Evolutionary conservation across 2,888 invertebrate genomes (phyloP).

Genomic region (Chymomyza caudatula): DNA sequence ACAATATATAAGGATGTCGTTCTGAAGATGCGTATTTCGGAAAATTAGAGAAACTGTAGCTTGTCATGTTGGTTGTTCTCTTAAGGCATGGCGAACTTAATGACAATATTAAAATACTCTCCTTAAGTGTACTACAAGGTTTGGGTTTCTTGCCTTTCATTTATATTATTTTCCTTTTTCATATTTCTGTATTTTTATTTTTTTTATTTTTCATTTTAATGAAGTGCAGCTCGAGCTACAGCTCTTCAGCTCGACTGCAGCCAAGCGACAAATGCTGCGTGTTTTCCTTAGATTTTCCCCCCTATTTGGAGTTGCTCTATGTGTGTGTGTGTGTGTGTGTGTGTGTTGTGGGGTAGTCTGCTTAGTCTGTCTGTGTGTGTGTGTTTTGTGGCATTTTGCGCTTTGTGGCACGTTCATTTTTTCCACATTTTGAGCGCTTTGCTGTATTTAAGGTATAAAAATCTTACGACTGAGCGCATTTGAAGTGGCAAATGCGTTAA

Average conservation of each 20-base stretch:
- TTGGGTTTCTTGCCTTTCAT: background rate
- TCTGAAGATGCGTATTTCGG: too few species aligned
- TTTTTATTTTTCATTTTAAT: slow-evolving; percentile 41
- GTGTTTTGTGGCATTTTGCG: slow-evolving; percentile 41
- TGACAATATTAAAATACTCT: background rate
- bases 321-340: slow-evolving; percentile 33
- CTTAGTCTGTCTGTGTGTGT: too few species aligned
- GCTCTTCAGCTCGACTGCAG: slow-evolving; percentile 34
- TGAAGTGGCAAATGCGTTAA: slow-evolving; percentile 64
- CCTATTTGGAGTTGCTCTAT: slow-evolving; percentile 24
- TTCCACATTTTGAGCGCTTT: slow-evolving; percentile 4
- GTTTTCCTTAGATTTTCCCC: slow-evolving; percentile 6
- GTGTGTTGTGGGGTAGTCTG: background rate
- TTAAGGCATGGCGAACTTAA: background rate
- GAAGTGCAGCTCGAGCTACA: slow-evolving; percentile 47
- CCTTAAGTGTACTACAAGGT: background rate
- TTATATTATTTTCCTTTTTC: background rate
- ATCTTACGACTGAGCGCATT: slow-evolving; percentile 53
- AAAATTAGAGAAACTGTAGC: too few species aligned
- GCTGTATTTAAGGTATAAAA: slow-evolving; percentile 37
- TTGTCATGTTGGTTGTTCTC: too few species aligned
- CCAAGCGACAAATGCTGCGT: slow-evolving; percentile 53
- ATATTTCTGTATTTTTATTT: too few species aligned
- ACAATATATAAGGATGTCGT: too few species aligned
- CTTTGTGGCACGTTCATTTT: slow-evolving; percentile 52